Evolutionary conservation across 2,113 vertebrate genomes (phyloP), one percentile per base, ranked within the genome.

Genomic region (Colaptes auratus): DNA sequence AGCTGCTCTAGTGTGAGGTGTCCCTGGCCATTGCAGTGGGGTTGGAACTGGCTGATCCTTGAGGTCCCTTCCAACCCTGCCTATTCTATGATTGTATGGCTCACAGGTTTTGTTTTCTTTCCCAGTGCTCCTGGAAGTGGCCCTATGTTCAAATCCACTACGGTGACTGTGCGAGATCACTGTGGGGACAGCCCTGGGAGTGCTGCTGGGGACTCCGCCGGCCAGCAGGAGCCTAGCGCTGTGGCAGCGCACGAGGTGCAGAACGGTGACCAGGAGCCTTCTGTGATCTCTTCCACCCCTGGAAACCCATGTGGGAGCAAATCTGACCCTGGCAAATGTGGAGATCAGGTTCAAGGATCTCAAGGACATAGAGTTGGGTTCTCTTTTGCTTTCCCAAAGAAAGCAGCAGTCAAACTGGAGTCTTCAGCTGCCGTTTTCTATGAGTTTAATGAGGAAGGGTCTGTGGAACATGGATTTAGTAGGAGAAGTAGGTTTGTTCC

Each of bases 111-210:
- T 71, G 1, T 83, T 95, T 93, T 83, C 56, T 92, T 95, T 86
- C 96, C 31, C 80, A 99, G 98, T 48, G 98, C 98, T 93, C 98
- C 98, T 55, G 98, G 98, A 86, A 98, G 98, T 3, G 98, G 98
- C 15, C 98, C 98, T 20, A 99, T 98, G 98, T 99, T 99, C 97
- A 99, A 98, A 93, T 99, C 98, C 81, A 99, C 98, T 3, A 99
- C 98, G 4, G 98, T 99, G 78, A 98, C 98, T 2, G 98, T 99
- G 89, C 96, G 86, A 94, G 98, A 98, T 60, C 96, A 97, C 59
- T 91, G 92, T 86, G 95, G 21, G 59, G 97, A 97, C 17, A 67
- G 82, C 87, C 97, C 97, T 60, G 96, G 66, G 86, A 92, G 67
- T 20, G 64, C 91, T 79, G 58, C 92, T 36, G 4, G 46, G 13